Evolutionary conservation across 2,888 invertebrate species (phyloP), one percentile per base, ranked within the genome.

Genomic region (Thysanoteuthis rhombus): DNA sequence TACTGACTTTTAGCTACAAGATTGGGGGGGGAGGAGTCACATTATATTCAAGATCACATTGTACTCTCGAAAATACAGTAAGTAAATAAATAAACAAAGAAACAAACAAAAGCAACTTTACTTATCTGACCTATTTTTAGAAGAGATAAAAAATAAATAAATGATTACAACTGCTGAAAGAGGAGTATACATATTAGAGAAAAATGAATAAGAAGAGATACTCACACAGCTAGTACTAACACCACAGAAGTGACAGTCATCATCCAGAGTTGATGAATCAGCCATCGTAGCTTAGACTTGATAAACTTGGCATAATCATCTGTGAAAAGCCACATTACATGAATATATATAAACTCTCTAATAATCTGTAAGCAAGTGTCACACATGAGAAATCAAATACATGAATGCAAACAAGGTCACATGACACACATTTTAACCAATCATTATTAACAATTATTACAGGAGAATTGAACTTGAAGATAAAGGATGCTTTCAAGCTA

Each of bases 291-390:
- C 94, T 96, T 96, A n/a, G 75, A 75, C 75, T 75, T 75, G n/a
- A 75, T 12, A 75, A 95, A 95, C 93, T 94, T 95, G 91, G 95
- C 94, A 95, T 95, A 96, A 93, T 96, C 96, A 95, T 96, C 96
- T 96, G 95, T 93, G 94, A 95, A 92, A 91, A 75, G 75, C 75
- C 75, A 75, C 75, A 75, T 75, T n/a, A 36, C 19, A 58, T 28
- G 16, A 52, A 52, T 22, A 42, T 28, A 58, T 58, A 16, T 75
- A n/a, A 75, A n/a, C n/a, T n/a, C 75, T n/a, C 6, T 25, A 36
- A 36, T 75, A n/a, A 75, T 36, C 75, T 36, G 36, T 16, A 75
- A 75, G 75, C 6, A n/a, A 75, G 16, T 75, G 75, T 16, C 12
- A n/a, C 3, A 75, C 1, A 75, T n/a, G 36, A n/a, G 12, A 16